These are phyloP conservation scores for Chelonia mydas DNA, from an alignment of 2,797 vertebrate genomes.

Conservation along the genomic window DNA sequence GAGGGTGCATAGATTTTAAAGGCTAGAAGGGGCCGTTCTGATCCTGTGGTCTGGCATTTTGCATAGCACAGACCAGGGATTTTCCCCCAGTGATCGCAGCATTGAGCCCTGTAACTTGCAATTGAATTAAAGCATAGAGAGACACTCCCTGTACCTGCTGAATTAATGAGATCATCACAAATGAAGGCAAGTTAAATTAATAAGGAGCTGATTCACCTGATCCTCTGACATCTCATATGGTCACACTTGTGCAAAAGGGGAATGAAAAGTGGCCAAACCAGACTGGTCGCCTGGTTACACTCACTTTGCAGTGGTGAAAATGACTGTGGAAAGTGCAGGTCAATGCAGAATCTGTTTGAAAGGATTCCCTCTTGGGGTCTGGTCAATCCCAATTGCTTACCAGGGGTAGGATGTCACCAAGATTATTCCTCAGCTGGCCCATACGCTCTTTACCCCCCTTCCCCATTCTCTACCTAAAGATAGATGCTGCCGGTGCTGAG, in stretches of 20 bases:
- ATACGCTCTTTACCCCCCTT: too few species aligned
- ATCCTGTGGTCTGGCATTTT: too few species aligned
- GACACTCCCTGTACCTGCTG: background rate
- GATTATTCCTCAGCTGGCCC: background rate
- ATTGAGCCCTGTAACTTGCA: background rate
- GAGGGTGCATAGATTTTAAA: background rate
- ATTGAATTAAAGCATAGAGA: background rate
- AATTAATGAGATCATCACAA: background rate
- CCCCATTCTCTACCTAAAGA: background rate
- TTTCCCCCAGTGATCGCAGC: background rate
- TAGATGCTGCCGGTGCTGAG: background rate
- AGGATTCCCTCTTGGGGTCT: background rate
- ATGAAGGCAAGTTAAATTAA: background rate
- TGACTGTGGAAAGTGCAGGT: background rate
- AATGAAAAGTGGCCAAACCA: background rate
- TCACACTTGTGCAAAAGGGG: background rate
- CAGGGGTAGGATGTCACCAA: background rate
- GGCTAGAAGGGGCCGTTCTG: background rate
- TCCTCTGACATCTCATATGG: background rate
- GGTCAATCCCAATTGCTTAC: background rate
- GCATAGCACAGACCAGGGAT: background rate
- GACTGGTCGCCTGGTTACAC: background rate
- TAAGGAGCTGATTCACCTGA: background rate
- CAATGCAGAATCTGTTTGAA: background rate
- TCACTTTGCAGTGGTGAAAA: background rate